Percentiles rank a stretch among this genome's conserved stretches.
phyloP scores from a whole-genome alignment of 2,888 invertebrate genomes.

The Eudemis profundana region DNA sequence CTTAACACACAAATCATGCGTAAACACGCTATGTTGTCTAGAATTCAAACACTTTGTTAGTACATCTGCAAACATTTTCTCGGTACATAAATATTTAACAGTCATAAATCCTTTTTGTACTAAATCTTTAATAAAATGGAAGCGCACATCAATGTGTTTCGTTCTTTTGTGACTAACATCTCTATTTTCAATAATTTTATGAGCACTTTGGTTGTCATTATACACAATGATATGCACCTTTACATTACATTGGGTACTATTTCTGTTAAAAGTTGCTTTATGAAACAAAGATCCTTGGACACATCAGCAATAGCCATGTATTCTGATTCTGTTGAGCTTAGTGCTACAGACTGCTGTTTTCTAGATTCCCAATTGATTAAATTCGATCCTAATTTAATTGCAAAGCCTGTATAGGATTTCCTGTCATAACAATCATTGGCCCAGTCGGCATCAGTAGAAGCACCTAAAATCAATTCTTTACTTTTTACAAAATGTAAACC shows the following conservation, averaged over 20 bases:
- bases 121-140: slow-evolving; percentile 24
- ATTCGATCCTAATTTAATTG: slow-evolving; percentile 10
- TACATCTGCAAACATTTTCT: slow-evolving; percentile 13
- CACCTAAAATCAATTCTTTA: background rate
- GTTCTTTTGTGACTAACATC: slow-evolving; percentile 3
- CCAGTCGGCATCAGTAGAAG: background rate
- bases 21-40: background rate
- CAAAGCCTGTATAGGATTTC: slow-evolving; percentile 2
- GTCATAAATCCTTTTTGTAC: slow-evolving; percentile 13
- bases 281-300: slow-evolving; percentile 14
- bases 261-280: slow-evolving; percentile 9
- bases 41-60: slow-evolving; percentile 5
- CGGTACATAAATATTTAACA: slow-evolving; percentile 15
- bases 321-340: background rate
- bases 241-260: background rate
- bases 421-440: background rate
- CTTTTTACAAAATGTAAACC: background rate
- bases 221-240: slow-evolving; percentile 2
- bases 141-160: slow-evolving; percentile 12
- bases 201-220: slow-evolving; percentile 10
- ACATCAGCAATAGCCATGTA: slow-evolving; percentile 16
- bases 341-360: slow-evolving; percentile 3
- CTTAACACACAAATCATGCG: slow-evolving; percentile 6
- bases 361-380: slow-evolving; percentile 13
- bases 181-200: slow-evolving; percentile 1